Percentiles rank a stretch among this genome's conserved stretches.
Evolutionary conservation across 1,140 invertebrate genomes (phyloP).

Genomic region (Musca domestica): DNA sequence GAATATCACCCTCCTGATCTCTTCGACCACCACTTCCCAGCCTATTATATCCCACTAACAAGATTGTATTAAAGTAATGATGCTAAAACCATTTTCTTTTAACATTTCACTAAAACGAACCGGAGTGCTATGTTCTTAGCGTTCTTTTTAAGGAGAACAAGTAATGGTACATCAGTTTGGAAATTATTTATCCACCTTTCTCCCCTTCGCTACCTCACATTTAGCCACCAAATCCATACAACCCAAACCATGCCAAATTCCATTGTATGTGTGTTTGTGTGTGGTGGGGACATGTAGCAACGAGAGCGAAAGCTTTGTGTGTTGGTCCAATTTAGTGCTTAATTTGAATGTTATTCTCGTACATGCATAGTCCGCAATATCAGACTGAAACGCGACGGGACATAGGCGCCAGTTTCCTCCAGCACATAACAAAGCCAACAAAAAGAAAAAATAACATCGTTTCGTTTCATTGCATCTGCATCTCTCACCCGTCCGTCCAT

Average conservation of each 20-base stretch:
- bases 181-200: too few relatives aligned
- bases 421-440: not conserved
- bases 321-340: slow-evolving; percentile 18
- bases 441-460: not conserved
- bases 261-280: too few relatives aligned
- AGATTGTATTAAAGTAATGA: slow-evolving; percentile 15
- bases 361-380: slow-evolving; percentile 15
- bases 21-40: not conserved
- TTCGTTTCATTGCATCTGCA: slow-evolving; percentile 9
- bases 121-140: too few relatives aligned
- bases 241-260: too few relatives aligned
- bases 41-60: slow-evolving; percentile 3
- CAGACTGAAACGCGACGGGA: slow-evolving; percentile 20
- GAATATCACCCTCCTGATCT: too few relatives aligned
- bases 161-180: too few relatives aligned
- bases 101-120: too few relatives aligned
- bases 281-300: not conserved
- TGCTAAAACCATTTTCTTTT: not conserved
- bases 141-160: too few relatives aligned
- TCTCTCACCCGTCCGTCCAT: not conserved
- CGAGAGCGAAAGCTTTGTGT: not conserved
- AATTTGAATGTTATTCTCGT: slow-evolving; percentile 19
- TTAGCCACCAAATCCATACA: too few relatives aligned
- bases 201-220: too few relatives aligned
- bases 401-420: slow-evolving; percentile 13